Evolutionary conservation across 2,113 vertebrate genomes (phyloP).

Genomic region (Oenanthe oenanthe): DNA sequence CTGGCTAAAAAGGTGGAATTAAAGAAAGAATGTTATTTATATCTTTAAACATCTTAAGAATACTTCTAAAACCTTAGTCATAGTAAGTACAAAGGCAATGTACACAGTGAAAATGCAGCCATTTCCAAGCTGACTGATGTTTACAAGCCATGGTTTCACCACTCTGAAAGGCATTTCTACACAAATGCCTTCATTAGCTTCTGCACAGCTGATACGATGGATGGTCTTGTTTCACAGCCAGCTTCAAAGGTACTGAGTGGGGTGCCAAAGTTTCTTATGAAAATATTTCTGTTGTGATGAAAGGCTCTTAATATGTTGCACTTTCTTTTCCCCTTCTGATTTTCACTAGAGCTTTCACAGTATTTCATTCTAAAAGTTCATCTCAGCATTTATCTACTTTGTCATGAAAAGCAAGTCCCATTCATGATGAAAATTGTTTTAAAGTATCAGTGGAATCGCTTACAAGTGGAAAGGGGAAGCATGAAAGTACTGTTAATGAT

Average conservation of each 20-base stretch:
- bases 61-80: neutral
- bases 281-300: slow-evolving; percentile 50
- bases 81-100: neutral
- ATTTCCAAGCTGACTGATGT: neutral
- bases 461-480: neutral
- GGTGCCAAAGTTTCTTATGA: slow-evolving; percentile 14
- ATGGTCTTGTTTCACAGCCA: neutral
- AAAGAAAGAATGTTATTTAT: neutral
- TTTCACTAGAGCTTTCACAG: slow-evolving; percentile 27
- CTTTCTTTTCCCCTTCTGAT: slow-evolving; percentile 35
- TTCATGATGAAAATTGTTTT: neutral
- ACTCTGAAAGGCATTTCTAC: slow-evolving; percentile 12
- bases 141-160: neutral
- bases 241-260: neutral
- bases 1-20: neutral
- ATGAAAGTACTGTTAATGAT: neutral
- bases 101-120: neutral
- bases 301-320: slow-evolving; percentile 24
- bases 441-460: neutral
- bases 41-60: neutral
- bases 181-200: no score
- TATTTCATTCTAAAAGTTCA: slow-evolving; percentile 40
- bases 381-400: slow-evolving; percentile 22
- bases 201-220: neutral
- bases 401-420: neutral